Evolutionary conservation across 2,888 invertebrate genomes (phyloP).

Genomic region (Trachelus iudaicus): DNA sequence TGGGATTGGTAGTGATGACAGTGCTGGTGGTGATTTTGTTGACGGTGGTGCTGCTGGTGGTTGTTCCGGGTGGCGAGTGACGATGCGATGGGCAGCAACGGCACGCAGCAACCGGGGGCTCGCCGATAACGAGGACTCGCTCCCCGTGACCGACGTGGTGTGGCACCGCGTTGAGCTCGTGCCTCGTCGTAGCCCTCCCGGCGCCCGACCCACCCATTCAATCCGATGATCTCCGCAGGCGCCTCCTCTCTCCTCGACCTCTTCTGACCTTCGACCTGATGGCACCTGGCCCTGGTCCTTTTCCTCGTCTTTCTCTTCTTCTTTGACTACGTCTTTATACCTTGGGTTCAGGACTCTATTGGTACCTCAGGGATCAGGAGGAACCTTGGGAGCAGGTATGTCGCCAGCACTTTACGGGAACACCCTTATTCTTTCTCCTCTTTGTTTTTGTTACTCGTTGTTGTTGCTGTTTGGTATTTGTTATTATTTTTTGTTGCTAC

Average conservation of each 20-base stretch:
- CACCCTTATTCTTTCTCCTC: neutral
- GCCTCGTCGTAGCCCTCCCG: constrained; percentile 57
- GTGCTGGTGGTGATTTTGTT: constrained; percentile 30
- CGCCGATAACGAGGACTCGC: constrained; percentile 56
- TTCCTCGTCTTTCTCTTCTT: constrained; percentile 5
- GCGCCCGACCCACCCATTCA: constrained; percentile 63
- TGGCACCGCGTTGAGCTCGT: constrained; percentile 63
- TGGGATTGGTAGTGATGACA: constrained; percentile 18
- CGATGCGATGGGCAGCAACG: constrained; percentile 43
- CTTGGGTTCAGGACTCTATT: constrained; percentile 6
- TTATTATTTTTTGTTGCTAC: neutral
- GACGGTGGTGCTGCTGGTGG: constrained; percentile 29
- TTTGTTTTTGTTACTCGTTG: neutral
- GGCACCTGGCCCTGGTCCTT: neutral
- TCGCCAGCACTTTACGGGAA: neutral
- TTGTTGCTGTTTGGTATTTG: neutral
- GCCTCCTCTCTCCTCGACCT: constrained; percentile 35
- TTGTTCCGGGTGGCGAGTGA: constrained; percentile 27
- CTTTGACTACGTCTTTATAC: neutral
- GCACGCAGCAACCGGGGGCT: constrained; percentile 47
- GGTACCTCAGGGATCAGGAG: constrained; percentile 12
- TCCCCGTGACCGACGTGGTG: constrained; percentile 58
- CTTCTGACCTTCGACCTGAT: constrained; percentile 32
- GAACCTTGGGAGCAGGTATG: neutral
- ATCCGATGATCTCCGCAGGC: constrained; percentile 55